These are phyloP conservation scores for Patagioenas fasciata DNA, from an alignment of 2,113 vertebrate genomes.

Conservation along the genomic window DNA sequence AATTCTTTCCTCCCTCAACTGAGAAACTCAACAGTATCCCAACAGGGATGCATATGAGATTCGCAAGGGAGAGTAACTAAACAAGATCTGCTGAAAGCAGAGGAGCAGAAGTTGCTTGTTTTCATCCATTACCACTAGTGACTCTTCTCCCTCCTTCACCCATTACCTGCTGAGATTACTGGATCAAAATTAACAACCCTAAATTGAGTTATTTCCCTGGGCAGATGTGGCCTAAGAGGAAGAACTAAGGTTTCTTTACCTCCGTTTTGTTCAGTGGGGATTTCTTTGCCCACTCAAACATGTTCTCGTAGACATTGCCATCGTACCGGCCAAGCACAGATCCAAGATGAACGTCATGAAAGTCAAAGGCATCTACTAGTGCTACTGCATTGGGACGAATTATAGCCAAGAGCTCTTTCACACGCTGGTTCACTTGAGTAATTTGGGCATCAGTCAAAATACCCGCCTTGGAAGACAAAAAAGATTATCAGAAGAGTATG, in stretches of 20 bases:
- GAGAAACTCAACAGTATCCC: not conserved
- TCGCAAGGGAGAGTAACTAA: not conserved
- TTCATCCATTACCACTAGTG: not conserved
- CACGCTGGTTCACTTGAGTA: slow-evolving; percentile 77
- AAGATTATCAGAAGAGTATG: not conserved
- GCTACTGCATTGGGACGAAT: slow-evolving; percentile 88
- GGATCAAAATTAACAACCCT: not conserved
- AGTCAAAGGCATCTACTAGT: slow-evolving; percentile 92
- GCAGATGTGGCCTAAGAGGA: fast-evolving
- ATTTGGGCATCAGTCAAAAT: slow-evolving; percentile 85
- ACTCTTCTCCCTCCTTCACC: not conserved
- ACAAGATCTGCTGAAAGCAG: not conserved
- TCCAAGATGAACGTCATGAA: slow-evolving; percentile 82
- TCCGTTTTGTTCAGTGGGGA: slow-evolving; percentile 91
- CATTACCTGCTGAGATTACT: not conserved
- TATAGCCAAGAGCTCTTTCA: slow-evolving; percentile 86
- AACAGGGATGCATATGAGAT: not conserved
- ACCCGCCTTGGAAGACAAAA: slow-evolving; percentile 73
- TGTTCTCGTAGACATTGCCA: slow-evolving; percentile 93
- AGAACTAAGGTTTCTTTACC: slow-evolving; percentile 67
- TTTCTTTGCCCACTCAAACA: slow-evolving; percentile 95
- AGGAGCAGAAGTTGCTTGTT: not conserved
- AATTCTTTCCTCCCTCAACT: not conserved
- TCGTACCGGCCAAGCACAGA: slow-evolving; percentile 94
- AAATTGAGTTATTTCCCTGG: not conserved